Conservation (phyloP, 2,888 invertebrate species). For the Perizoma flavofasciatum region DNA sequence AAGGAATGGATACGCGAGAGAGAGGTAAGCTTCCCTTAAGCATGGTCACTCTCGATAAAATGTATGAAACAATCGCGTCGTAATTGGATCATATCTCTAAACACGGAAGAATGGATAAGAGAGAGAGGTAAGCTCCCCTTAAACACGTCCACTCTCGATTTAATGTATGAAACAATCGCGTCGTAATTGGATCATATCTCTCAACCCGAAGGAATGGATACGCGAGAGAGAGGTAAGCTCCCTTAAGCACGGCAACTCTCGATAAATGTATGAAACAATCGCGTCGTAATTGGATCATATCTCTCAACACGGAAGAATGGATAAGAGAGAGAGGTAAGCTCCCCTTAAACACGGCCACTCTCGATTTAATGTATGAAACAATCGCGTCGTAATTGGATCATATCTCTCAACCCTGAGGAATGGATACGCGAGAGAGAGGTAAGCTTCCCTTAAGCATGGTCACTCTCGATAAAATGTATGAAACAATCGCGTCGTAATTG, state of each 20-base stretch:
- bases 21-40: constrained; percentile 50
- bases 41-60: too few relatives aligned
- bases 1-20: constrained; percentile 68
- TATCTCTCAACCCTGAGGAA: constrained; percentile 68
- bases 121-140: constrained; percentile 53
- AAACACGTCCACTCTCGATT: too few relatives aligned
- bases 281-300: too few relatives aligned
- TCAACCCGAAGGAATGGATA: constrained; percentile 72
- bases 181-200: constrained; percentile 53
- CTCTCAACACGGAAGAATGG: constrained; percentile 70
- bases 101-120: constrained; percentile 72
- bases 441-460: not conserved
- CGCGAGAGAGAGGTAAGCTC: constrained; percentile 61
- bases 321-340: constrained; percentile 62
- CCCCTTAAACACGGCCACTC: too few relatives aligned
- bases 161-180: too few relatives aligned
- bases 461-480: too few relatives aligned
- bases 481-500: too few relatives aligned
- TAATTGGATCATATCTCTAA: constrained; percentile 57
- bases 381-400: too few relatives aligned
- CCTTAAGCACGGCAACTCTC: too few relatives aligned
- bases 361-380: too few relatives aligned
- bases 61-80: too few relatives aligned
- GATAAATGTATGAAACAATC: too few relatives aligned
- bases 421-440: constrained; percentile 70